Evolutionary conservation across 2,888 invertebrate genomes (phyloP).

Genomic region (Scaptomyza cyrtandrae): DNA sequence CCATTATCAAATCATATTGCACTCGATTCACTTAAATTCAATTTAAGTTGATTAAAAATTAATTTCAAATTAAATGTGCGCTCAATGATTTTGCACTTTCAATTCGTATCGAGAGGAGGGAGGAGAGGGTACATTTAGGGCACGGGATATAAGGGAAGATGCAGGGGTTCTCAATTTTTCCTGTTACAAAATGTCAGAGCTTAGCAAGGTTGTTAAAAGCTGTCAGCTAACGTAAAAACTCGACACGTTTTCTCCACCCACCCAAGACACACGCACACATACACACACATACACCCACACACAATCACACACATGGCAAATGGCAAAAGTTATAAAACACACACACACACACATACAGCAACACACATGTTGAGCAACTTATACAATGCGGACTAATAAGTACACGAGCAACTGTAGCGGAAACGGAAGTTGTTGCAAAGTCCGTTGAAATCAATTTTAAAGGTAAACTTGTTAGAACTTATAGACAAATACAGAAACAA

Average conservation of each 20-base stretch:
- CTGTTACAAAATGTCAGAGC: slow-evolving; percentile 51
- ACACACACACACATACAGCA: slow-evolving; percentile 23
- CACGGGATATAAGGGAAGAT: not conserved
- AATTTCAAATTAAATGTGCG: slow-evolving; percentile 73
- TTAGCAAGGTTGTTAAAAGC: slow-evolving; percentile 42
- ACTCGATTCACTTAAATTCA: slow-evolving; percentile 65
- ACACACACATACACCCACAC: slow-evolving; percentile 5
- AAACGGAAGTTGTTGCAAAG: slow-evolving; percentile 77
- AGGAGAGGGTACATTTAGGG: not conserved
- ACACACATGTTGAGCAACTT: slow-evolving; percentile 21
- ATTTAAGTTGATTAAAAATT: slow-evolving; percentile 73
- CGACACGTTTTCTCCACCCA: slow-evolving; percentile 26
- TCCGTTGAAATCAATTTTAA: slow-evolving; percentile 77
- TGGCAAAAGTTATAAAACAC: slow-evolving; percentile 54
- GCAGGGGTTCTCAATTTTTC: slow-evolving; percentile 11
- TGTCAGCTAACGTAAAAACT: slow-evolving; percentile 44
- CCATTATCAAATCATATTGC: slow-evolving; percentile 7
- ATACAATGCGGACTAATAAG: slow-evolving; percentile 58
- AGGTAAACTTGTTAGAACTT: slow-evolving; percentile 69
- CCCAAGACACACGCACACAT: slow-evolving; percentile 14
- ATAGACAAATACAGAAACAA: slow-evolving; percentile 12
- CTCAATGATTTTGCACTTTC: slow-evolving; percentile 63
- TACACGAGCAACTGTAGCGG: slow-evolving; percentile 60
- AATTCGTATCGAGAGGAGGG: slow-evolving; percentile 3
- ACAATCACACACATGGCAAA: slow-evolving; percentile 37